Percentiles rank a stretch among this genome's conserved stretches.
Evolutionary conservation across 2,113 vertebrate species (phyloP).

Genomic region (Morone chrysops): DNA sequence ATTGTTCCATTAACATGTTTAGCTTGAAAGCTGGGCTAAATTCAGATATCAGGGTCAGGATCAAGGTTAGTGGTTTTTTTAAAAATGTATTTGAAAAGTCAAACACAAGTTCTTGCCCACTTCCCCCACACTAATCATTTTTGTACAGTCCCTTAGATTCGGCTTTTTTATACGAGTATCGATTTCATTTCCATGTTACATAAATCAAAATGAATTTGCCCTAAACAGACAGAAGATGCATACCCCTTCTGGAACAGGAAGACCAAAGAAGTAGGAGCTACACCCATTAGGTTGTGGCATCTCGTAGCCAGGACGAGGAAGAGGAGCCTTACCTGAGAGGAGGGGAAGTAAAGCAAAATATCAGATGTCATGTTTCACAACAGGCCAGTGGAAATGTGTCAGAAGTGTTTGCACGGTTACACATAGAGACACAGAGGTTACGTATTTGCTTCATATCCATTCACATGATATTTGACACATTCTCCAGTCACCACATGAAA

Average conservation of each 20-base stretch:
- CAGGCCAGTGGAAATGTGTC: neutral
- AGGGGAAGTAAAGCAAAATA: neutral
- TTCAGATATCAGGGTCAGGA: neutral
- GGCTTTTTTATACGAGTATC: neutral
- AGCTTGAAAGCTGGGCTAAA: neutral
- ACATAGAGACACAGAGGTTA: slow-evolving; percentile 8
- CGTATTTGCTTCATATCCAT: neutral
- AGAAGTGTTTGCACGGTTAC: neutral
- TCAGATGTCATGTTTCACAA: slow-evolving; percentile 36
- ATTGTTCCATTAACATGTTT: too few species aligned
- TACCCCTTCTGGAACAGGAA: slow-evolving; percentile 92
- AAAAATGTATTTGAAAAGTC: neutral
- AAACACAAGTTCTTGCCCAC: neutral
- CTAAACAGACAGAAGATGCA: slow-evolving; percentile 48
- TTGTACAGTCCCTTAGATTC: neutral
- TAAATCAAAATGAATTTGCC: neutral
- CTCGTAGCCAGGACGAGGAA: slow-evolving; percentile 91
- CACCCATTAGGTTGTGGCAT: slow-evolving; percentile 92
- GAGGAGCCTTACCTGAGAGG: slow-evolving; percentile 89
- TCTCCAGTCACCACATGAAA: neutral
- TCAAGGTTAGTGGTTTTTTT: neutral
- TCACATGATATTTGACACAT: slow-evolving; percentile 10
- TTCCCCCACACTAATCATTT: neutral
- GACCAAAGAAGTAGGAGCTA: slow-evolving; percentile 92
- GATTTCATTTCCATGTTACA: neutral